Conservation (phyloP, 2,113 vertebrate species). For the Phainopepla nitens region DNA sequence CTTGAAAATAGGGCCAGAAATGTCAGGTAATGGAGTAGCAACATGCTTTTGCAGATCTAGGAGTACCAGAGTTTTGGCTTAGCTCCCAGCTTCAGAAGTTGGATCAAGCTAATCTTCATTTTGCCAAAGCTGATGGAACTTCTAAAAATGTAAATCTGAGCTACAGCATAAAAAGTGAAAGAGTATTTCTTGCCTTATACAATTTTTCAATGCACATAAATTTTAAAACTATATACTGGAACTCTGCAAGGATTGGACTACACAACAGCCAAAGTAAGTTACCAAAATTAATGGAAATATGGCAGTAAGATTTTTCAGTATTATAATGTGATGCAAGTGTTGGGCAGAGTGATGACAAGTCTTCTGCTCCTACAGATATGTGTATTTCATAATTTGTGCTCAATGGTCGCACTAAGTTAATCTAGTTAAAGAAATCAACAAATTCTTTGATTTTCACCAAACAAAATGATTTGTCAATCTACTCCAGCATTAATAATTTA, state of each 20-base stretch:
- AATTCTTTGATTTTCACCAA: neutral
- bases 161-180: slow-evolving; percentile 14
- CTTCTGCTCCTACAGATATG: neutral
- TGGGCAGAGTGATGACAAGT: slow-evolving; percentile 24
- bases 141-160: slow-evolving; percentile 50
- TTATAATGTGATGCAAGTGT: slow-evolving; percentile 38
- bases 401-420: neutral
- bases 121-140: slow-evolving; percentile 68
- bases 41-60: slow-evolving; percentile 59
- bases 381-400: neutral
- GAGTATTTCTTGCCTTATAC: slow-evolving; percentile 31
- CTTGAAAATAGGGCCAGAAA: slow-evolving; percentile 58
- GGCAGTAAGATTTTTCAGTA: neutral
- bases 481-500: neutral
- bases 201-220: slow-evolving; percentile 46
- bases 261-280: slow-evolving; percentile 24
- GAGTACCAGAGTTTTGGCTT: slow-evolving; percentile 63
- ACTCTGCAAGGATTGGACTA: slow-evolving; percentile 1
- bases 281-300: slow-evolving; percentile 45
- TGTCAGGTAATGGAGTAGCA: slow-evolving; percentile 69
- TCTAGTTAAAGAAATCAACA: neutral
- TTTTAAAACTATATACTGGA: slow-evolving; percentile 11
- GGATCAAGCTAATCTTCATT: slow-evolving; percentile 54
- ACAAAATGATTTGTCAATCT: neutral
- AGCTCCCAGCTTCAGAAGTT: slow-evolving; percentile 70